Percentiles rank a stretch among this genome's conserved stretches.
Conservation (phyloP, 2,113 vertebrate species). For the Lycocorax pyrrhopterus region DNA sequence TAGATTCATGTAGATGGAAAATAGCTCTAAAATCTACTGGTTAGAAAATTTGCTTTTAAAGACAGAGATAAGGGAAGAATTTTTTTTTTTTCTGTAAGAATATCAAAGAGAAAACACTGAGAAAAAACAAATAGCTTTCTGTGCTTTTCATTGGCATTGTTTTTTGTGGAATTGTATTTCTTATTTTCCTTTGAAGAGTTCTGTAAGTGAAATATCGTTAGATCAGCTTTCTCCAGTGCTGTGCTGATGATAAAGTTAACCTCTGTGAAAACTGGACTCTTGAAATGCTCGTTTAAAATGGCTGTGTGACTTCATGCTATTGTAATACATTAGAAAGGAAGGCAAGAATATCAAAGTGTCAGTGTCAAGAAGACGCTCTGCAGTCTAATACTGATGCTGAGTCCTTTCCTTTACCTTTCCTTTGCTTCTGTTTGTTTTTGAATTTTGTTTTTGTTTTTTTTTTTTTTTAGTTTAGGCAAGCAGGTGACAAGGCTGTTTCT, state of each 20-base stretch:
- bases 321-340: constrained; percentile 31
- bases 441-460: not conserved
- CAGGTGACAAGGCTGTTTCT: constrained; percentile 32
- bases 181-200: constrained; percentile 31
- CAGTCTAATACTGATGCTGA: constrained; percentile 11
- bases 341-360: constrained; percentile 6
- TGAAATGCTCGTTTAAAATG: constrained; percentile 17
- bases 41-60: constrained; percentile 15
- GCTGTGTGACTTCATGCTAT: constrained; percentile 46
- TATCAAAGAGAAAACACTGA: not conserved
- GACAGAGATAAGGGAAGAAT: not conserved
- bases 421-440: constrained; percentile 38
- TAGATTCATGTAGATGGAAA: not conserved
- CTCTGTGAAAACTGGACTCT: constrained; percentile 25
- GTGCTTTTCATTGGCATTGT: not conserved
- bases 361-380: not conserved
- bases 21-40: not conserved
- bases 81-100: not conserved
- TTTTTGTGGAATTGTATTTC: constrained; percentile 10
- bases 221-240: constrained; percentile 42
- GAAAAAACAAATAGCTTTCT: not conserved
- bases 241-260: constrained; percentile 42
- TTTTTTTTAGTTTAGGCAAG: constrained; percentile 16
- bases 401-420: constrained; percentile 13
- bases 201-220: not conserved